Base-by-base conservation (phyloP, 2,888 invertebrate species). In the Heliconius erato region DNA sequence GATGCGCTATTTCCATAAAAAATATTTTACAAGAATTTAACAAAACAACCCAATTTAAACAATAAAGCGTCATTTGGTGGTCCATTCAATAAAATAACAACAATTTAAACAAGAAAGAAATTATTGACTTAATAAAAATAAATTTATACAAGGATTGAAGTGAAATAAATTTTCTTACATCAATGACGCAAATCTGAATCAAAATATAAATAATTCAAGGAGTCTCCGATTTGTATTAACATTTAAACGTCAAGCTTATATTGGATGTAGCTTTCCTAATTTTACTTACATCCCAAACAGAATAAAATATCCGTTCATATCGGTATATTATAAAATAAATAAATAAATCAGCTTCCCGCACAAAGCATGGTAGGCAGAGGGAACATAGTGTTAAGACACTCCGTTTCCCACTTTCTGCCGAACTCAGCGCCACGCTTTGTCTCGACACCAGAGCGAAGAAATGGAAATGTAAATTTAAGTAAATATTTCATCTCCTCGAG, bases 161-260 rank as follows among this genome's bases (percentile, higher is more conserved):
- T 12, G 65, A 67, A 77, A 67, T 78, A 77, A 77, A 19, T 76
- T 76, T 19, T 74, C 28, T 69, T 77, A 76, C 68, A 69, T 28
- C 23, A 71, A 77, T 81, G 71, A 77, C 81, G 71, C 32, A 77
- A 81, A 81, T 71, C 59, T 81, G 63, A 59, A 59, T 35, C 19
- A 79, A 67, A 79, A 54, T 26, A 68, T 82, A 79, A 82, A 79
- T 79, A 79, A 79, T 82, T 76, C 79, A 81, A 23, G 76, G 54
- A 82, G 28, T 74, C 67, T 63, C 63, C n/a, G 68, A 82, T 69
- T 82, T 82, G 69, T 76, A 82, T 82, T 76, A 67, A 76, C 63
- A 76, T 80, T 74, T 49, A 26, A 74, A 80, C 49, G 26, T 35
- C 12, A 49, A 54, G 49, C 74, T 68, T 32, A 4, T 76, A 6